Evolutionary conservation across 2,888 invertebrate species (phyloP), one percentile per base, ranked within the genome.

Genomic region (Clistopyga incitator): DNA sequence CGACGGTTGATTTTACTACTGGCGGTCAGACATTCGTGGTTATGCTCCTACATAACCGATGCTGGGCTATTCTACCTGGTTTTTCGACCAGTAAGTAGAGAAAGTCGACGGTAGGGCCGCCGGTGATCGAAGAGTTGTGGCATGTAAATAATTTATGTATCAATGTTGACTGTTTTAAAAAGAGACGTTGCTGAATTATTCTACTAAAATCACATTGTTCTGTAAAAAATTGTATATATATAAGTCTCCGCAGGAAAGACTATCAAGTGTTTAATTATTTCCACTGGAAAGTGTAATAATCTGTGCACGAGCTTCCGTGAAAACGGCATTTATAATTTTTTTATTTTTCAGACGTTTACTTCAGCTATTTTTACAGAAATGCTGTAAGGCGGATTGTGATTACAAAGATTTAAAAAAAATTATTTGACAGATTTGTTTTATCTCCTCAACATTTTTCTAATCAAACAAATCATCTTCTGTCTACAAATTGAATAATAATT

Each of bases 1-100:
- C 64, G 11, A 38, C 20, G 18, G 11, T 64, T 18, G 3, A 29
- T 23, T 18, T 59, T 59, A 72, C 50, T 56, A 72, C 45, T 59
- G 6, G 18, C 45, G 25, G n/a, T 29, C 56, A 23, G 38, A 25
- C 20, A 42, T 29, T n/a, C 45, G 3, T 59, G 18, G 18, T 18
- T 45, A 6, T n/a, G 13, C 6, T 29, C n/a, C 45, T 45, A 56
- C 72, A n/a, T 11, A 72, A 6, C 45, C 68, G 15, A 1, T 34
- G n/a, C n/a, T 29, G 10, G 56, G 42, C 23, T 1, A 18, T 64
- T 64, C 10, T 64, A 11, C 20, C 18, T 18, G 20, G 15, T 15
- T 25, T 56, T 25, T 25, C 25, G 3, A 56, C 56, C 25, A 25
- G 15, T 25, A 23, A 25, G 13, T 56, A 11, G 56, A 25, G 25